Conservation (phyloP, 2,797 vertebrate species). For the Sylvia borin region DNA sequence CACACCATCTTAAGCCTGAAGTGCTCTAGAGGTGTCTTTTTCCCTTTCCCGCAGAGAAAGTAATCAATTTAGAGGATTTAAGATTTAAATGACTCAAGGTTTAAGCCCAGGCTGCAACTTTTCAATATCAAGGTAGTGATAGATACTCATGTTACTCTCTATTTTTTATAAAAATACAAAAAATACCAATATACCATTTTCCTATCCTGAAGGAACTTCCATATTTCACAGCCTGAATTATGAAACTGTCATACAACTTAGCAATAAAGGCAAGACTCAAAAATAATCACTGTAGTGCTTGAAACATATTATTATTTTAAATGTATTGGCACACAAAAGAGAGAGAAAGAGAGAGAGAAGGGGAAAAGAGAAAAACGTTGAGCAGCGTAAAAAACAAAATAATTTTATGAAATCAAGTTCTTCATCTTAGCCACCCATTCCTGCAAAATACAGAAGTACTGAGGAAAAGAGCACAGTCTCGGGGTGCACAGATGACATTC, state of each 20-base stretch:
- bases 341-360: neutral
- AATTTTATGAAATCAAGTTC: neutral
- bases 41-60: neutral
- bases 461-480: neutral
- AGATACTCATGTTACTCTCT: neutral
- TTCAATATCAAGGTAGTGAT: neutral
- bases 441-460: neutral
- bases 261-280: neutral
- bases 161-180: neutral
- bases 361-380: neutral
- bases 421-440: neutral
- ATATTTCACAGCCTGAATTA: neutral
- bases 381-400: neutral
- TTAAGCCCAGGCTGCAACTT: neutral
- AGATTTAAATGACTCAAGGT: neutral
- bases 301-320: neutral
- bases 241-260: neutral
- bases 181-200: neutral
- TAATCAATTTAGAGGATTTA: neutral
- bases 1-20: neutral
- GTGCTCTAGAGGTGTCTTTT: neutral
- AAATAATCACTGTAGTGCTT: neutral
- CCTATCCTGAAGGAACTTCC: neutral
- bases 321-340: neutral
- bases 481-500: neutral